Percentiles rank a stretch among this genome's conserved stretches.
These are phyloP conservation scores for Sebastes steindachneri DNA, from an alignment of 2,797 vertebrate genomes.

Conservation along the genomic window DNA sequence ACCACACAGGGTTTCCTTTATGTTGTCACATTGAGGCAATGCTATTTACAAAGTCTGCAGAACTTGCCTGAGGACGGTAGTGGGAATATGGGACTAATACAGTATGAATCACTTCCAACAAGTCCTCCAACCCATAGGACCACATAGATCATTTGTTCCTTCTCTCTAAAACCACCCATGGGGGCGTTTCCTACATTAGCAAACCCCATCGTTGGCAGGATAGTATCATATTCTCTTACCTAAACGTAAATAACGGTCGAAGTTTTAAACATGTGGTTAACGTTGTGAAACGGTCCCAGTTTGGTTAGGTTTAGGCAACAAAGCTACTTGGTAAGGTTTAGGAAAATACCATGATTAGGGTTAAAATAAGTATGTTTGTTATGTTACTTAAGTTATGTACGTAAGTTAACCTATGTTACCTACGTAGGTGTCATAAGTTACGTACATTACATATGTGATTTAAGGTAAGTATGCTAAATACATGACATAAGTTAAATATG, in stretches of 20 bases:
- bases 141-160: neutral
- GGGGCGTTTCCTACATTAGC: fast-evolving
- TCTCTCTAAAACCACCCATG: neutral
- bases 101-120: slow-evolving; percentile 20
- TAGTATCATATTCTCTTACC: neutral
- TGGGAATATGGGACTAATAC: slow-evolving; percentile 14
- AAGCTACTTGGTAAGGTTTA: no score
- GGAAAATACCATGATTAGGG: no score
- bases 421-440: neutral
- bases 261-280: neutral
- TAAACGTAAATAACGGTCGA: neutral
- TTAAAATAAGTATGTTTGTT: no score
- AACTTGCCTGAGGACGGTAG: neutral
- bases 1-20: slow-evolving; percentile 23
- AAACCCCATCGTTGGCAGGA: neutral
- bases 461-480: no score
- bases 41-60: slow-evolving; percentile 13
- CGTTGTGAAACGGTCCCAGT: no score
- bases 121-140: neutral
- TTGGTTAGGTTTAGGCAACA: no score
- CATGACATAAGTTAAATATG: no score
- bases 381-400: no score
- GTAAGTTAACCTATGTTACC: neutral
- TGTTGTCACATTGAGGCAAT: slow-evolving; percentile 22
- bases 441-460: neutral